Conservation (phyloP, 2,797 vertebrate genomes). For the Amblyopsis hoosieri region DNA sequence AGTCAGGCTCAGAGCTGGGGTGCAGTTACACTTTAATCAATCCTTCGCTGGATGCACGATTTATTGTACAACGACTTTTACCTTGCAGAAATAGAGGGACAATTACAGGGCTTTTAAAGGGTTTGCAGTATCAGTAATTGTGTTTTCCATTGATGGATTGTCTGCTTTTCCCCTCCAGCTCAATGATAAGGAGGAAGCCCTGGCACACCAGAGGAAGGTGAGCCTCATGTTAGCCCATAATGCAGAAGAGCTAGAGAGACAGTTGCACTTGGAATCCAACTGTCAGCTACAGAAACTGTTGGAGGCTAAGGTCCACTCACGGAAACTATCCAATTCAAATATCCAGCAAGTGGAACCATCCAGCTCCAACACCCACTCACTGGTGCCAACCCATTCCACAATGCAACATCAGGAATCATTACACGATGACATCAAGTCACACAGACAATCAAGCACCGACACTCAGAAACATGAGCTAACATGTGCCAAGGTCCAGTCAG, state of each 20-base stretch:
- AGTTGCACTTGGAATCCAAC: constrained; percentile 42
- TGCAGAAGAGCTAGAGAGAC: constrained; percentile 76
- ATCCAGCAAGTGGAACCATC: background rate
- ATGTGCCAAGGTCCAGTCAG: background rate
- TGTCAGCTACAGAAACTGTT: background rate
- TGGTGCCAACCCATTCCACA: background rate
- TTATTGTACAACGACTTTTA: no score
- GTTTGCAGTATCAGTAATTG: no score
- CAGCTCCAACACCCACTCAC: constrained; percentile 3
- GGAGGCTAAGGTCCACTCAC: constrained; percentile 12
- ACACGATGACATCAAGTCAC: constrained; percentile 6
- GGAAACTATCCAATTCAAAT: background rate
- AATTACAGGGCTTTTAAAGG: background rate
- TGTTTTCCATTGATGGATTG: background rate
- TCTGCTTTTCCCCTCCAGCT: constrained; percentile 71
- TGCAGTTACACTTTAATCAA: background rate
- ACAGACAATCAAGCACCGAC: background rate
- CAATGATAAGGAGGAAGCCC: constrained; percentile 90
- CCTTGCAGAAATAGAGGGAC: background rate
- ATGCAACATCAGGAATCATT: constrained; percentile 1
- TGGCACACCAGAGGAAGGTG: constrained; percentile 94
- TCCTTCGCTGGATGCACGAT: background rate
- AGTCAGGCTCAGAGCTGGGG: no score
- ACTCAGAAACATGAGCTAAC: background rate
- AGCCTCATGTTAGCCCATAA: constrained; percentile 89